Base-by-base conservation (phyloP, 2,888 invertebrate species). In the Alentia gelatinosa region DNA sequence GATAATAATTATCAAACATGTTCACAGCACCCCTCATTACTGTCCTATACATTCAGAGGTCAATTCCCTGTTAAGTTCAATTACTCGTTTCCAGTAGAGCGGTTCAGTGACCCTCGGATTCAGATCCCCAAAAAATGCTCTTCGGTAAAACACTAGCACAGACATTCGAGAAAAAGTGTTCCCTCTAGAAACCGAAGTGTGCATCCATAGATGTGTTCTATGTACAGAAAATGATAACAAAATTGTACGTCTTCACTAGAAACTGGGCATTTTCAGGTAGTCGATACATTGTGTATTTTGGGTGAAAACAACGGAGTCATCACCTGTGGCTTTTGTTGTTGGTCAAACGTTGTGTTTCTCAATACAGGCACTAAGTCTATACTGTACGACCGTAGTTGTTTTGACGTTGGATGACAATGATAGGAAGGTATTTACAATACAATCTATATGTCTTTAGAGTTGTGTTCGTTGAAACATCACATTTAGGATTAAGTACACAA, bases 111-210 rank as follows among this genome's bases (percentile, higher is more conserved):
- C 74, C 74, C 39, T 4, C 68, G 12, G 9, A 39, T 79, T 35
- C 37, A 35, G 79, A 79, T 79, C 15, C 19, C 26, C n/a, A n/a
- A 35, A 35, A 79, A 79, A 79, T 79, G 79, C 79, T 39, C 79
- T 79, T 79, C 79, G 79, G 79, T 79, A 79, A 35, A 79, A 79
- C 37, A 79, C 79, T 19, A 19, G 15, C 39, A 68, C 30, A 30
- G 3, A 68, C 30, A 68, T 30, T 30, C 30, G 68, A 26, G 68
- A 30, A 30, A 68, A 68, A 30, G 68, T 68, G 26, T 30, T 68
- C 30, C 26, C 30, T 68, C n/a, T 68, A 68, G 30, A 68, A n/a
- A 68, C 68, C 26, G n/a, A 12, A 12, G n/a, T 68, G 68, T 39
- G 39, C 39, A 15, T 79, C 35, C 79, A 35, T 1, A 35, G 19